These are phyloP conservation scores for Drosophila basisetae DNA, from an alignment of 2,888 invertebrate species.

Conservation along the genomic window DNA sequence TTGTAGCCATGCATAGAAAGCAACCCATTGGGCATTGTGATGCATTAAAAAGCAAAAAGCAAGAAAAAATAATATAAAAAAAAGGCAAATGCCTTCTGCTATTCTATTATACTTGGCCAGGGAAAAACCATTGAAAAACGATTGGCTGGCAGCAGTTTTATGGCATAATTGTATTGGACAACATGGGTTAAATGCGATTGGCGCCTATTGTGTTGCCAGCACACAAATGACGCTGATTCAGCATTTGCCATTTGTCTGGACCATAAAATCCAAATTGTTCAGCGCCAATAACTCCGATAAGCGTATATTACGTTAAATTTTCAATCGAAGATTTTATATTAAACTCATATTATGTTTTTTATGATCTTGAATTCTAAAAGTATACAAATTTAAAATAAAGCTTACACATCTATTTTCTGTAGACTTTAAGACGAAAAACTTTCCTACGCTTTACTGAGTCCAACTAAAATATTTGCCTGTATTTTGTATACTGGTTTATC, in stretches of 20 bases:
- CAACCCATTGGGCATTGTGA: conserved; percentile 46
- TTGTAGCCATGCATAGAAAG: conserved; percentile 51
- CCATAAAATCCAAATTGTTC: conserved; percentile 38
- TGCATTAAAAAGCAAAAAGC: conserved; percentile 34
- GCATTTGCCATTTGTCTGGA: conserved; percentile 47
- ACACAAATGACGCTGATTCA: conserved; percentile 43
- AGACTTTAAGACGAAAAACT: background rate
- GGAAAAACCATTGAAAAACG: conserved; percentile 48
- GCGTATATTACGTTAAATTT: conserved; percentile 17
- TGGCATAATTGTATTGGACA: conserved; percentile 57
- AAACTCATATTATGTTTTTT: background rate
- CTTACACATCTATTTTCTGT: background rate
- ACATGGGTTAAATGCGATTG: conserved; percentile 45
- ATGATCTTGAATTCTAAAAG: background rate
- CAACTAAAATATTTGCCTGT: background rate
- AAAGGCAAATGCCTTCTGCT: conserved; percentile 12
- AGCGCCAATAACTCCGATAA: conserved; percentile 5
- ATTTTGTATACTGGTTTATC: background rate
- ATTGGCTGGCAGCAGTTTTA: conserved; percentile 48
- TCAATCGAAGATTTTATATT: conserved; percentile 10
- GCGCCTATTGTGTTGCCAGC: conserved; percentile 15
- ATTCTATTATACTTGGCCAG: background rate
- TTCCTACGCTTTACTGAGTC: background rate
- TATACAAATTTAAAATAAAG: background rate
- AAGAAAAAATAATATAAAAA: background rate